Evolutionary conservation across 2,113 vertebrate genomes (phyloP).

Genomic region (Martes martes): DNA sequence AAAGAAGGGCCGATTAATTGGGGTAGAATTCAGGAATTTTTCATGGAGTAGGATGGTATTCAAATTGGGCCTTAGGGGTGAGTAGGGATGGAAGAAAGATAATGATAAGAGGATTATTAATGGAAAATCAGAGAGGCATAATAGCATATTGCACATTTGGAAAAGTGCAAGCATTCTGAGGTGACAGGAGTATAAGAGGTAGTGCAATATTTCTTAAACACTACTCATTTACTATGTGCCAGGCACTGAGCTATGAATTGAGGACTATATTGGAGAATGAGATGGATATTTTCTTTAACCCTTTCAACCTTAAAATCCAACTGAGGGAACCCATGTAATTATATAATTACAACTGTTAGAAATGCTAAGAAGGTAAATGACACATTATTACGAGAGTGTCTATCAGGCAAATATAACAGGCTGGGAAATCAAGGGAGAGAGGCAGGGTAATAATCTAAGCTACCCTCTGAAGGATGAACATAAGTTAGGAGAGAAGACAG

Average conservation of each 20-base stretch:
- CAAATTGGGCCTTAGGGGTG: neutral
- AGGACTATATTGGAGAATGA: neutral
- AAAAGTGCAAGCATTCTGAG: neutral
- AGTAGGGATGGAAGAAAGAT: neutral
- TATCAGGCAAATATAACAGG: slow-evolving; percentile 26
- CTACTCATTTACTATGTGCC: neutral
- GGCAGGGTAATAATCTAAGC: neutral
- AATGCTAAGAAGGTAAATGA: slow-evolving; percentile 17
- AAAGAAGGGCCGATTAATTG: neutral
- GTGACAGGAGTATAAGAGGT: neutral
- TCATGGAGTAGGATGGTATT: neutral
- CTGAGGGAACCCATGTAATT: neutral
- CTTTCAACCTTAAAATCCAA: slow-evolving; percentile 29
- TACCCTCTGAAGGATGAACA: neutral
- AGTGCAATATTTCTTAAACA: neutral
- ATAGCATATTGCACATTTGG: neutral
- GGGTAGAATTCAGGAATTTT: slow-evolving; percentile 18
- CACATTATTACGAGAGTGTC: neutral
- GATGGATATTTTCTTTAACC: neutral
- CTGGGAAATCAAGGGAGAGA: neutral
- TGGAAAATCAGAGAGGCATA: neutral
- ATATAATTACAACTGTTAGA: slow-evolving; percentile 27
- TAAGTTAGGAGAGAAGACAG: neutral
- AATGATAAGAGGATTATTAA: slow-evolving; percentile 28
- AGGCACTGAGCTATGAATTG: neutral